These are phyloP conservation scores for Cenopis cana DNA, from an alignment of 2,888 invertebrate species.

Conservation along the genomic window DNA sequence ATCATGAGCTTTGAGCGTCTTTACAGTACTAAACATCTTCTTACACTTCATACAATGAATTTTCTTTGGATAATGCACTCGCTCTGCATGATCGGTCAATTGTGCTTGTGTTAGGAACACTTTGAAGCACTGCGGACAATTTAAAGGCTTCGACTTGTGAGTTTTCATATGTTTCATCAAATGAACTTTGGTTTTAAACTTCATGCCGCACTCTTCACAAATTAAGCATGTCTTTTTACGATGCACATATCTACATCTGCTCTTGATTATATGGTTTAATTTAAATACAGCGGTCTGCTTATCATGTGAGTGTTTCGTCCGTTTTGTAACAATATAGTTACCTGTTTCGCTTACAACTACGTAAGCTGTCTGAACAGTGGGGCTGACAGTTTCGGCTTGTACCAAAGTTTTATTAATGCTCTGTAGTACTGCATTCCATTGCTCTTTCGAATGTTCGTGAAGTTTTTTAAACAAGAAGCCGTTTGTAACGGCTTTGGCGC, in stretches of 20 bases:
- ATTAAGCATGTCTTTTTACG: constrained; percentile 52
- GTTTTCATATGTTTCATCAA: constrained; percentile 61
- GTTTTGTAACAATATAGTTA: constrained; percentile 62
- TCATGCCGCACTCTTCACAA: constrained; percentile 66
- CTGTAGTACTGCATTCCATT: constrained; percentile 60
- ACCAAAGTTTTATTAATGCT: constrained; percentile 56
- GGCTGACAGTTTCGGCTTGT: constrained; percentile 52
- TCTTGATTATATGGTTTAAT: constrained; percentile 61
- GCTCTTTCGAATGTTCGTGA: constrained; percentile 58
- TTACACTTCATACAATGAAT: constrained; percentile 64
- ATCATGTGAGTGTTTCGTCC: constrained; percentile 52
- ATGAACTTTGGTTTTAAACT: constrained; percentile 54
- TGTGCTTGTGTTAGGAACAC: constrained; percentile 57
- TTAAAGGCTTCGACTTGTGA: constrained; percentile 56
- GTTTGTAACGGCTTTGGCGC: constrained; percentile 62
- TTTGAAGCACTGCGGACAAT: constrained; percentile 67
- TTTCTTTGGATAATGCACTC: constrained; percentile 68
- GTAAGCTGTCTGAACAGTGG: constrained; percentile 59
- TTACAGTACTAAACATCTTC: constrained; percentile 68
- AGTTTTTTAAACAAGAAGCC: constrained; percentile 68
- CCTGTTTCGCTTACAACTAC: constrained; percentile 60
- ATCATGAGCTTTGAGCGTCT: constrained; percentile 63
- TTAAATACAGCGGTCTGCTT: constrained; percentile 61
- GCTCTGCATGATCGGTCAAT: constrained; percentile 62
- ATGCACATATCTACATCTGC: constrained; percentile 55